Percentiles rank a stretch among this genome's conserved stretches.
Conservation (phyloP, 2,888 invertebrate species). For the Noctua pronuba region DNA sequence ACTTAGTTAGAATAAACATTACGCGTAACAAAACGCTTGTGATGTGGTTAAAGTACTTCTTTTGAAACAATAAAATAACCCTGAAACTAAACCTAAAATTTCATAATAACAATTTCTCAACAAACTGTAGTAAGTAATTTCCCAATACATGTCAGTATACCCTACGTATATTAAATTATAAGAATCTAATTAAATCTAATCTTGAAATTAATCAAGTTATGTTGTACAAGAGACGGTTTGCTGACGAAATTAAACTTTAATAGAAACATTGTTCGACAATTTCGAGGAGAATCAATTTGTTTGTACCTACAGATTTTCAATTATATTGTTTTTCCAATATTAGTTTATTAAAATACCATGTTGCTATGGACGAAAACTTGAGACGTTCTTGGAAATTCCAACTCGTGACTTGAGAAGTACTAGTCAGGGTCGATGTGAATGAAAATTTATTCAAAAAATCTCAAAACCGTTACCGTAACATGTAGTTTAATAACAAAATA, state of each 20-base stretch:
- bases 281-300: slow-evolving; percentile 57
- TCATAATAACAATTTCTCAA: background rate
- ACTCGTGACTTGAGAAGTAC: background rate
- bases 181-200: slow-evolving; percentile 57
- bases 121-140: slow-evolving; percentile 27
- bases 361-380: background rate
- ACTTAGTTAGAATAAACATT: background rate
- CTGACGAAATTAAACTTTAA: slow-evolving; percentile 56
- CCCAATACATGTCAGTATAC: slow-evolving; percentile 19
- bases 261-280: slow-evolving; percentile 61
- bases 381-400: background rate
- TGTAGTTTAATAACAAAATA: too few species aligned
- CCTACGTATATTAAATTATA: slow-evolving; percentile 29
- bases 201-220: slow-evolving; percentile 59
- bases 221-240: slow-evolving; percentile 43
- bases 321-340: slow-evolving; percentile 56
- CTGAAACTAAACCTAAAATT: background rate
- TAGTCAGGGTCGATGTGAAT: background rate
- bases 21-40: too few species aligned
- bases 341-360: slow-evolving; percentile 24
- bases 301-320: slow-evolving; percentile 42
- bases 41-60: too few species aligned
- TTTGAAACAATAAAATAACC: background rate
- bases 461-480: too few species aligned
- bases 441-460: too few species aligned